Conservation (phyloP, 2,888 invertebrate species). For the Drosophila paramelanica region DNA sequence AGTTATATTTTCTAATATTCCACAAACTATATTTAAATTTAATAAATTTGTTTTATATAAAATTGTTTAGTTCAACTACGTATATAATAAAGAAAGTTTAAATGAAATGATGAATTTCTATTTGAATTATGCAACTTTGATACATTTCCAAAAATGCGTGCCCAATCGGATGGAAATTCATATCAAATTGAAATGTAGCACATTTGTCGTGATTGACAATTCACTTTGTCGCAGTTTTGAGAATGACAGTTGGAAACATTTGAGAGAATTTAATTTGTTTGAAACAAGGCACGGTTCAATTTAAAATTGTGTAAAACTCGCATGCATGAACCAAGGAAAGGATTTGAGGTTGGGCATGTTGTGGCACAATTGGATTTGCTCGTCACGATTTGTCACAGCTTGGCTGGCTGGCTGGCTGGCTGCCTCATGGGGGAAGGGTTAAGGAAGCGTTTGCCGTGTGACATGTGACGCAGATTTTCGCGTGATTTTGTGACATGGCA, state of each 20-base stretch:
- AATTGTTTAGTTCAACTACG: no score
- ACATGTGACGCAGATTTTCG: constrained; percentile 75
- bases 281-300: constrained; percentile 75
- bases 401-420: constrained; percentile 44
- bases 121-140: constrained; percentile 3
- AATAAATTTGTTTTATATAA: no score
- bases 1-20: no score
- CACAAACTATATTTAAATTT: no score
- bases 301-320: constrained; percentile 77
- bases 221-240: constrained; percentile 73
- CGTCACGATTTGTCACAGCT: constrained; percentile 78
- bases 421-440: constrained; percentile 71
- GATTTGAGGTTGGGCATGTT: constrained; percentile 52
- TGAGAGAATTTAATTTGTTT: constrained; percentile 75
- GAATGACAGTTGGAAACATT: constrained; percentile 68
- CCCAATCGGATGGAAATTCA: constrained; percentile 53
- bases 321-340: constrained; percentile 59
- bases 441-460: constrained; percentile 42
- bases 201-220: constrained; percentile 73
- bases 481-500: constrained; percentile 72
- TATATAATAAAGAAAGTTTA: no score
- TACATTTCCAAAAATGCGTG: constrained; percentile 41
- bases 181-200: constrained; percentile 46
- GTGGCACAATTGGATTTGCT: constrained; percentile 68
- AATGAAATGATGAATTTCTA: neutral